Evolutionary conservation across 2,888 invertebrate genomes (phyloP).

Genomic region (Trissolcus brochymenae): DNA sequence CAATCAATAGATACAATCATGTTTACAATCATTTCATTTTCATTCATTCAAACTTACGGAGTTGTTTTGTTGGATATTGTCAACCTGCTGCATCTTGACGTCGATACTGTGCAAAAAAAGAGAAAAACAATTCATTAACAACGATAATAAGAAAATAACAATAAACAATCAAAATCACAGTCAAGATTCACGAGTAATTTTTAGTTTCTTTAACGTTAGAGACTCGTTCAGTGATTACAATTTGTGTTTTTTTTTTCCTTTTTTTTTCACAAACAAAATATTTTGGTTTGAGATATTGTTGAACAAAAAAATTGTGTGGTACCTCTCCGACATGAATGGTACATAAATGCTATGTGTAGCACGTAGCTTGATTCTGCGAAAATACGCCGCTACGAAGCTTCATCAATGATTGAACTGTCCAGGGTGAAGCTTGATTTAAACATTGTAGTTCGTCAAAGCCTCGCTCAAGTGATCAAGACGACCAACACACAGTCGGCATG

Average conservation of each 20-base stretch:
- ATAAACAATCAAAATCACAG: background rate
- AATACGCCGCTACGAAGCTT: slow-evolving; percentile 73
- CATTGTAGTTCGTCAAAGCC: slow-evolving; percentile 72
- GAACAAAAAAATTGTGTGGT: slow-evolving; percentile 46
- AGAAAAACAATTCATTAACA: background rate
- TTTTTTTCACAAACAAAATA: background rate
- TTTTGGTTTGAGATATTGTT: background rate
- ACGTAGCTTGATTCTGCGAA: slow-evolving; percentile 74
- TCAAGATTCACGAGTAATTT: background rate
- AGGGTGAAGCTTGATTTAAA: slow-evolving; percentile 71
- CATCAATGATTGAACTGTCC: slow-evolving; percentile 74
- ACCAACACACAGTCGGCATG: slow-evolving; percentile 72
- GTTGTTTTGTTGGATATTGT: slow-evolving; percentile 79
- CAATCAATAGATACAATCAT: too few species aligned
- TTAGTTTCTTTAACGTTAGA: background rate
- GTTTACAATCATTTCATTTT: slow-evolving; percentile 9
- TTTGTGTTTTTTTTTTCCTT: background rate
- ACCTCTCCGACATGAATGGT: slow-evolving; percentile 75
- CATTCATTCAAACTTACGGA: slow-evolving; percentile 75
- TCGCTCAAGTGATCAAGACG: slow-evolving; percentile 71
- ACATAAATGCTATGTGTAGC: slow-evolving; percentile 75
- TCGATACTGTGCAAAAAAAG: slow-evolving; percentile 72
- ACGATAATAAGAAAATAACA: background rate
- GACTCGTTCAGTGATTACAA: background rate
- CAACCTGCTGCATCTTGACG: slow-evolving; percentile 81